Base-by-base conservation (phyloP, 2,113 vertebrate species). In the Lota lota region DNA sequence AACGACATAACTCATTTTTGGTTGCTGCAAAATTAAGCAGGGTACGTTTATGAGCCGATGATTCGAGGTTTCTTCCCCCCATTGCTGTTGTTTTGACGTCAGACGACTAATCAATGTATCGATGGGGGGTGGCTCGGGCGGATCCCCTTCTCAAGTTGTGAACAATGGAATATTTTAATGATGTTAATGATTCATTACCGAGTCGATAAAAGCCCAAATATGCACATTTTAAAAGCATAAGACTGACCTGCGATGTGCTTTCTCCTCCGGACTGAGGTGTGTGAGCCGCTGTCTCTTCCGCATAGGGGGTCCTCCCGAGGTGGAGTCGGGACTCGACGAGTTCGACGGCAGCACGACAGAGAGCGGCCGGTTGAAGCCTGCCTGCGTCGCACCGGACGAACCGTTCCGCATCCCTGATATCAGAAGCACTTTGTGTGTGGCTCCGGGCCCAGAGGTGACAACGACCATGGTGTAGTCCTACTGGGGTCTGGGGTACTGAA, bases 221-320 rank as follows among this genome's bases (percentile, higher is more conserved):
- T 33, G 28, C 28, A 33, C 28, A 50, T 4, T 18, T n/a, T 54
- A 58, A n/a, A 21, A 59, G n/a, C 58, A 2, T 22, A 12, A 61
- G 47, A 80, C 89, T 72, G 82, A 99, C 97, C 97, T 94, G 79
- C 97, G 90, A 61, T 98, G 90, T 3, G 94, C 93, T 78, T 99
- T 99, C 83, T 99, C 97, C 73, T 99, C 97, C 0, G 96, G 94
- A 74, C 94, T 96, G 78, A 99, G 79, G 73, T 99, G 97, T 1
- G 96, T 97, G 67, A 99, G 95, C 50, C 96, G 89, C 89, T 99
- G 97, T 63, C 97, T 81, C 78, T 98, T 99, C 22, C 97, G 91
- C 1, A 93, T 70, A 15, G 92, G 92, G 5, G 89, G 87, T 73
- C 90, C 90, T 18, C 67, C 71, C 2, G 60, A 72, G 75, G 85